Percentiles rank a stretch among this genome's conserved stretches.
phyloP scores from a whole-genome alignment of 2,797 vertebrate species.

The Bradypodion ventrale region DNA sequence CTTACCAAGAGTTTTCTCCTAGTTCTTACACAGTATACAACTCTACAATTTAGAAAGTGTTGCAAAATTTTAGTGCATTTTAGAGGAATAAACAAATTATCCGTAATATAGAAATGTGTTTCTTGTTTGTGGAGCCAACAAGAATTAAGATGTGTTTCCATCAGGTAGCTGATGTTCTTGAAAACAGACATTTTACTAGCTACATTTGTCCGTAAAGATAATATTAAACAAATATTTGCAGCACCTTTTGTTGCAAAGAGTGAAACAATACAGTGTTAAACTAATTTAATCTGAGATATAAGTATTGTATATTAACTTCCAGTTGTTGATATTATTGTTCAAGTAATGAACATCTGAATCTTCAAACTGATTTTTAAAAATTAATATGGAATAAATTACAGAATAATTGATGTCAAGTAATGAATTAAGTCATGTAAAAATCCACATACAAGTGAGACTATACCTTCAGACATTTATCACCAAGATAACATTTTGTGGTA shows the following conservation, averaged over 20 bases:
- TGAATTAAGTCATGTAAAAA: too few species aligned
- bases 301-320: neutral
- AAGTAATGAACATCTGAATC: neutral
- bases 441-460: neutral
- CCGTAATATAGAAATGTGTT: neutral
- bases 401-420: too few species aligned
- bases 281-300: neutral
- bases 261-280: slow-evolving; percentile 9
- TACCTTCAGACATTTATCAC: neutral
- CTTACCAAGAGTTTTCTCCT: neutral
- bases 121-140: neutral
- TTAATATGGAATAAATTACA: neutral
- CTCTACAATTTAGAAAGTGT: neutral
- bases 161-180: neutral
- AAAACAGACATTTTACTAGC: slow-evolving; percentile 30
- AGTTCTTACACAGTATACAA: neutral
- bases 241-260: neutral
- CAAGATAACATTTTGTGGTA: too few species aligned
- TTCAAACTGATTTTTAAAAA: neutral
- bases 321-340: neutral
- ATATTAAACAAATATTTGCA: slow-evolving; percentile 18
- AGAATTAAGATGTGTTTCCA: neutral
- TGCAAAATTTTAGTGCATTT: neutral
- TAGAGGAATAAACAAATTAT: neutral
- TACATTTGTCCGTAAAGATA: slow-evolving; percentile 18